Percentiles rank a stretch among this genome's conserved stretches.
Evolutionary conservation across 2,113 vertebrate genomes (phyloP).

Genomic region (Crocuta crocuta): DNA sequence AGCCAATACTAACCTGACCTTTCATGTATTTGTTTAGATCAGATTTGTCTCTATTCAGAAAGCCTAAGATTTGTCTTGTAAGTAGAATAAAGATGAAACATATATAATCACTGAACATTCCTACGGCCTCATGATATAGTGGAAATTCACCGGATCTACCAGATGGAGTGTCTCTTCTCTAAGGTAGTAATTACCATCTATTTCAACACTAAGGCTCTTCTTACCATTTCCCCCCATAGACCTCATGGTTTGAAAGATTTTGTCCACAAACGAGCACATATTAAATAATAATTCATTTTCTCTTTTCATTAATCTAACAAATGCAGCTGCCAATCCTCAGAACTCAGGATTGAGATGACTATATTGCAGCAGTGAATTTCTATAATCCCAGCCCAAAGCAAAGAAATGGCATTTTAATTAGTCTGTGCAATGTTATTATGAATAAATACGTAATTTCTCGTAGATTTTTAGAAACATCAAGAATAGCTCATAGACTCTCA

Average conservation of each 20-base stretch:
- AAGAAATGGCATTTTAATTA: conserved; percentile 54
- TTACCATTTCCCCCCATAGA: neutral
- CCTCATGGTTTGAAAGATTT: conserved; percentile 16
- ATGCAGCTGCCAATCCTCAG: conserved; percentile 32
- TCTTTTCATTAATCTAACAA: conserved; percentile 59
- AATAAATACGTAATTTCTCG: conserved; percentile 7
- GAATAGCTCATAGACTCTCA: neutral
- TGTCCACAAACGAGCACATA: conserved; percentile 6
- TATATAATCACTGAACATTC: neutral
- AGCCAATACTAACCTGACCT: neutral
- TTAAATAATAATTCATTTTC: conserved; percentile 43
- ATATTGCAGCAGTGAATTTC: conserved; percentile 27
- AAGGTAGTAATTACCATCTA: neutral
- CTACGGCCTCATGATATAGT: neutral
- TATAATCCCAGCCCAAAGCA: conserved; percentile 50
- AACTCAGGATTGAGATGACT: conserved; percentile 54
- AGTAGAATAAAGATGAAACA: conserved; percentile 30
- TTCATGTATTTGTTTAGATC: conserved; percentile 55
- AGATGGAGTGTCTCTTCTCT: neutral
- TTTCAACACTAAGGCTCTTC: neutral
- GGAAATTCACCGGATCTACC: neutral
- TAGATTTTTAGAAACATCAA: conserved; percentile 31
- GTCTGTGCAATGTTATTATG: neutral
- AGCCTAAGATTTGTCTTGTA: conserved; percentile 8
- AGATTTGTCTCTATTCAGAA: conserved; percentile 23